Evolutionary conservation across 2,797 vertebrate genomes (phyloP).

Genomic region (Sebastes baramenuke): DNA sequence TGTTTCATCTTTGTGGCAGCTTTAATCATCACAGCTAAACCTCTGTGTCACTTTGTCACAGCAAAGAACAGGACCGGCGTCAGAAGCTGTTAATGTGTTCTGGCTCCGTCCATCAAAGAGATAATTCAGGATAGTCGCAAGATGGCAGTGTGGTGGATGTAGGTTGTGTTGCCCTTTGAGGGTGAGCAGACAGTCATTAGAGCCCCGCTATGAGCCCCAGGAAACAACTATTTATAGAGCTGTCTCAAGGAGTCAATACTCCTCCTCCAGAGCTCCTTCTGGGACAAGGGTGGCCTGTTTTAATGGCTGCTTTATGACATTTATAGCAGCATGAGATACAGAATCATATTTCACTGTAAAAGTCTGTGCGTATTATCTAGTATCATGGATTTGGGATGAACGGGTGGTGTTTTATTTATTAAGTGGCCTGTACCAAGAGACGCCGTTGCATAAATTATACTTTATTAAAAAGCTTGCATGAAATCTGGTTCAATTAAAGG

Average conservation of each 20-base stretch:
- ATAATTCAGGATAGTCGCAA: constrained; percentile 2
- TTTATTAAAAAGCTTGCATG: neutral
- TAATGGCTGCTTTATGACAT: constrained; percentile 14
- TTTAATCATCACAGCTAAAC: neutral
- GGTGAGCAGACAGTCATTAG: constrained; percentile 58
- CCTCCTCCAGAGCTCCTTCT: neutral
- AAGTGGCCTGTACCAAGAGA: neutral
- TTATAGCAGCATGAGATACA: neutral
- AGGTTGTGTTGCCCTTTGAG: constrained; percentile 46
- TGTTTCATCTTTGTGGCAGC: constrained; percentile 23
- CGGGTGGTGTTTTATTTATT: neutral
- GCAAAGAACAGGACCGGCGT: neutral
- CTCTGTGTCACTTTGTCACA: neutral
- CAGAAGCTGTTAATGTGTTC: neutral
- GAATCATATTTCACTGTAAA: neutral
- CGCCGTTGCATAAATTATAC: neutral
- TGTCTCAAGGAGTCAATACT: constrained; percentile 48
- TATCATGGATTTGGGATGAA: neutral
- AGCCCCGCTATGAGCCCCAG: constrained; percentile 24
- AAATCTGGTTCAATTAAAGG: neutral
- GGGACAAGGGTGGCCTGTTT: neutral
- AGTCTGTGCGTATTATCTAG: neutral
- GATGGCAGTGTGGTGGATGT: constrained; percentile 14
- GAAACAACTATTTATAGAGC: constrained; percentile 70
- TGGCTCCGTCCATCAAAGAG: constrained; percentile 34